These are phyloP conservation scores for Anoura caudifer DNA, from an alignment of 2,113 vertebrate species.

Conservation along the genomic window DNA sequence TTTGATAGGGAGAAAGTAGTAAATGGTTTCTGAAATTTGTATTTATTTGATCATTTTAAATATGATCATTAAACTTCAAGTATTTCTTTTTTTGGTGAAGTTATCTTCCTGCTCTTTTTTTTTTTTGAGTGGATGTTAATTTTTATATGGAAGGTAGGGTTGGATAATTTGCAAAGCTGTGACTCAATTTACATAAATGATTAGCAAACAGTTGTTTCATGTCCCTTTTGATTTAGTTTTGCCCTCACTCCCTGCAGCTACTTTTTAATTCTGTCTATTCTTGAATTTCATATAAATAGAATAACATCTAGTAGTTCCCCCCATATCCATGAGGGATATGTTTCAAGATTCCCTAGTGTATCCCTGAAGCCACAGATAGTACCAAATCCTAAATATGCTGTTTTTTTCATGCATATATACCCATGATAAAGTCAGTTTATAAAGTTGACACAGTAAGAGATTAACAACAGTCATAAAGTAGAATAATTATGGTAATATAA, in stretches of 20 bases:
- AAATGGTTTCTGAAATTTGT: conserved; percentile 25
- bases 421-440: not conserved
- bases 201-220: not conserved
- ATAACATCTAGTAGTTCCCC: too few relatives aligned
- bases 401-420: not conserved
- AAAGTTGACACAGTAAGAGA: not conserved
- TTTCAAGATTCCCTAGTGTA: not conserved
- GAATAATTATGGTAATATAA: too few relatives aligned
- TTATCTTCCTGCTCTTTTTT: conserved; percentile 2
- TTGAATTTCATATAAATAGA: not conserved
- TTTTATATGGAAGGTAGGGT: not conserved
- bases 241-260: not conserved
- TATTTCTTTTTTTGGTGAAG: conserved; percentile 39
- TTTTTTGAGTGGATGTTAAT: not conserved
- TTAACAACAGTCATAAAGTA: too few relatives aligned
- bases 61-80: not conserved
- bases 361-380: not conserved
- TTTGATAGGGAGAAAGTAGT: conserved; percentile 37
- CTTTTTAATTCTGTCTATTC: conserved; percentile 26
- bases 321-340: too few relatives aligned
- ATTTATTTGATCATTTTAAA: conserved; percentile 36
- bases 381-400: too few relatives aligned
- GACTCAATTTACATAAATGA: not conserved
- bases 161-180: conserved; percentile 1
- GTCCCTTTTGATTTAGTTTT: not conserved